Percentiles rank a stretch among this genome's conserved stretches.
Conservation (phyloP, 2,888 invertebrate genomes). For the Heteropelma amictum region DNA sequence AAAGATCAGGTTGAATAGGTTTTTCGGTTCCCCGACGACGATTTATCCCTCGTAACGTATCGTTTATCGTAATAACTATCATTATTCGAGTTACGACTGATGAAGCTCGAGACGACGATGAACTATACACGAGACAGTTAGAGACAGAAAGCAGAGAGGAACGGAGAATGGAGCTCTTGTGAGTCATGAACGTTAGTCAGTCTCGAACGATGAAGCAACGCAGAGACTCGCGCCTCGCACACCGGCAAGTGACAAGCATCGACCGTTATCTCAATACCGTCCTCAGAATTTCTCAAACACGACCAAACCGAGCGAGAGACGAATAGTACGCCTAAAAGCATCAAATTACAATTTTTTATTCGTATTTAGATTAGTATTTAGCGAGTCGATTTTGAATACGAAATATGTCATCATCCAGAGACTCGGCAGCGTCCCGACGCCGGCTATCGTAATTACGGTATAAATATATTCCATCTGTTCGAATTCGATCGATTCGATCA, state of each 20-base stretch:
- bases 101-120: slow-evolving; percentile 14
- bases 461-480: too few relatives aligned
- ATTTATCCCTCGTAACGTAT: not conserved
- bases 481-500: too few relatives aligned
- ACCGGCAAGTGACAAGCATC: slow-evolving; percentile 53
- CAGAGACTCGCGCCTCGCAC: slow-evolving; percentile 13
- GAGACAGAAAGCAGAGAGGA: not conserved
- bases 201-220: slow-evolving; percentile 33
- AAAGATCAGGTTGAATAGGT: slow-evolving; percentile 23
- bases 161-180: not conserved
- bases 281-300: not conserved
- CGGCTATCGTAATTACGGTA: too few relatives aligned
- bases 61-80: slow-evolving; percentile 24
- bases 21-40: slow-evolving; percentile 8
- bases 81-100: slow-evolving; percentile 36
- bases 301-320: not conserved
- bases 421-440: too few relatives aligned
- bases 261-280: slow-evolving; percentile 45
- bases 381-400: too few relatives aligned
- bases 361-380: too few relatives aligned
- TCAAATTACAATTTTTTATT: not conserved
- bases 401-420: too few relatives aligned
- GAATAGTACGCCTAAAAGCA: not conserved
- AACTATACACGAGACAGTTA: not conserved
- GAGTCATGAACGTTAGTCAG: slow-evolving; percentile 39